These are phyloP conservation scores for Menidia beryllina DNA, from an alignment of 2,113 vertebrate genomes.

Conservation along the genomic window DNA sequence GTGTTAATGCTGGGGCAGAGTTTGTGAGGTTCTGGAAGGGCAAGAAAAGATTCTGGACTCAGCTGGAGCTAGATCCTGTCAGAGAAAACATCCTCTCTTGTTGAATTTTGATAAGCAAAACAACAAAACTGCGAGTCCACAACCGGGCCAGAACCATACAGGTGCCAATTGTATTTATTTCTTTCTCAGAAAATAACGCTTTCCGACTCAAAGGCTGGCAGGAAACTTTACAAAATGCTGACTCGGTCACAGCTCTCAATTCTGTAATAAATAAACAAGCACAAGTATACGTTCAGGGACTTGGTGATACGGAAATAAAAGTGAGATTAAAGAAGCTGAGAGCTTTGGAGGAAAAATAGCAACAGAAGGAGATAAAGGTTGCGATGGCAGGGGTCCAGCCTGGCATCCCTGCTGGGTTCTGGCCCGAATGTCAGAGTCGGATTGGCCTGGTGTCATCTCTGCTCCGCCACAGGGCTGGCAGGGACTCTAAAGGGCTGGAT, in stretches of 20 bases:
- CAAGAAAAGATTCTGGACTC: too few relatives aligned
- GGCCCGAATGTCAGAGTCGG: conserved; percentile 17
- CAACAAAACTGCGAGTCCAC: too few relatives aligned
- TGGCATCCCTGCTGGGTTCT: conserved; percentile 9
- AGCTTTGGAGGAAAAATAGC: conserved; percentile 1
- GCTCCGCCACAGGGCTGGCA: background rate
- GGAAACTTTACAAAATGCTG: background rate
- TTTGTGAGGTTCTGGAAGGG: too few relatives aligned
- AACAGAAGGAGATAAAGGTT: conserved; percentile 22
- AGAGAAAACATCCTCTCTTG: too few relatives aligned
- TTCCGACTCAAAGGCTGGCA: background rate
- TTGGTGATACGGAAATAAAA: background rate
- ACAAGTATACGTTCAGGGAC: background rate
- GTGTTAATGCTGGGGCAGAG: too few relatives aligned
- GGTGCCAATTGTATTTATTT: too few relatives aligned
- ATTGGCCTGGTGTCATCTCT: conserved; percentile 5
- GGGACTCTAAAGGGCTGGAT: background rate
- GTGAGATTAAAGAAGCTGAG: background rate
- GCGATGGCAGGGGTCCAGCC: conserved; percentile 12
- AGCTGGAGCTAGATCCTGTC: too few relatives aligned
- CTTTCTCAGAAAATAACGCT: background rate
- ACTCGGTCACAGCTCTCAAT: background rate
- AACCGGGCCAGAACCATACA: too few relatives aligned
- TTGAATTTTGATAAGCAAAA: too few relatives aligned
- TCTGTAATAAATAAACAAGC: background rate